Evolutionary conservation across 2,113 vertebrate species (phyloP), one percentile per base, ranked within the genome.

Genomic region (Callaeas wilsoni): DNA sequence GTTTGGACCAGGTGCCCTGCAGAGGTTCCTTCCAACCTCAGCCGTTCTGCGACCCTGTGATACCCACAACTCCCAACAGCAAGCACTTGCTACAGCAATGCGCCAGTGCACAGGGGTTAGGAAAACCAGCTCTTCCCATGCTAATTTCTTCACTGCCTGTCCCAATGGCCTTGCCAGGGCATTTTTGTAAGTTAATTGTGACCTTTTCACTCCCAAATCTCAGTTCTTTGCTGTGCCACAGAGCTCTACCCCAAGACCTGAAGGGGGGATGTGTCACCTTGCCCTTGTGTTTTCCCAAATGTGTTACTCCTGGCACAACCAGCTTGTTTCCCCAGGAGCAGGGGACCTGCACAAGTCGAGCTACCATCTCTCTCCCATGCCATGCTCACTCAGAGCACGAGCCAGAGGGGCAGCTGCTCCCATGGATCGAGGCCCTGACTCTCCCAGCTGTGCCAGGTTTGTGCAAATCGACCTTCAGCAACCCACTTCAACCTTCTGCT

Each of bases 401-500:
- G 90, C 70, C 70, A 85, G 59, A 75, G 41, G 9, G 41, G 44
- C 84, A 94, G 62, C 62, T 87, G 75, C 53, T 95, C 37, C 37
- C 29, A 4, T 39, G 77, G 81, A 79, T 57, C 0, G 1, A 79
- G 16, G 53, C 41, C 62, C 78, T 87, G 87, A 25, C 52, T 74
- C 32, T 70, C 26, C 47, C 11, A 3, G 9, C 64, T 87, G 55
- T 60, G 42, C 52, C 32, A n/a, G 13, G 4, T 79, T 85, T 73
- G 78, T 79, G 41, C 55, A 94, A 76, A 82, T 73, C 0, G 50
- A 94, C 94, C 90, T 95, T 94, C 79, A 90, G 50, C 42, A 74
- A 46, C 33, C 77, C 16, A 1, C 41, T 94, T 92, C 83, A 96
- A 94, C 82, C 92, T 95, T 93, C 78, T 88, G 53, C 35, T 94